phyloP scores from a whole-genome alignment of 2,113 vertebrate species.

The Dasypus novemcinctus region DNA sequence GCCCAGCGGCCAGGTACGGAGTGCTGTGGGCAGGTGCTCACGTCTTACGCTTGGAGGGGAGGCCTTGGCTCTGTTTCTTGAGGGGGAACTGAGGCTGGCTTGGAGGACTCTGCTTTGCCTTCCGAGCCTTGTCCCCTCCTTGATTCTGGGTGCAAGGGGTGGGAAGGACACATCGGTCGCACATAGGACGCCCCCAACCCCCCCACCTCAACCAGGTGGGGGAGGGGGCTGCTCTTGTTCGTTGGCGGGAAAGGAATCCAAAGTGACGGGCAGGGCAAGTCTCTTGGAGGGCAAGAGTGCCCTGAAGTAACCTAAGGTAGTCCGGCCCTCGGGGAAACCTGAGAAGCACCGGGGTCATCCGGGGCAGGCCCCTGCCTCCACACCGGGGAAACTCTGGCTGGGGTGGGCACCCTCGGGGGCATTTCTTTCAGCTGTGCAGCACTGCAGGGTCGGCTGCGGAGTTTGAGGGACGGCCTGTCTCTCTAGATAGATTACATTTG shows the following conservation, averaged over 20 bases:
- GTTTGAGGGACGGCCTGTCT: conserved; percentile 52
- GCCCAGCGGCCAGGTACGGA: conserved; percentile 27
- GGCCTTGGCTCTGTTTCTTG: neutral
- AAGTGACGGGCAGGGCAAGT: neutral
- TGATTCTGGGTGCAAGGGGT: neutral
- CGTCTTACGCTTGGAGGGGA: neutral
- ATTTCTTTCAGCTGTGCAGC: neutral
- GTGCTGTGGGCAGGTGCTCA: neutral
- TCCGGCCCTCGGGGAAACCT: neutral
- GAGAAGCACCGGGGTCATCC: neutral
- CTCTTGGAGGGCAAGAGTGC: neutral
- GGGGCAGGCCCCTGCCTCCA: neutral
- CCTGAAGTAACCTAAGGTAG: neutral
- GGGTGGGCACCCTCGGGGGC: neutral
- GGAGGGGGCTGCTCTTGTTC: neutral
- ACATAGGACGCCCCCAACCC: neutral
- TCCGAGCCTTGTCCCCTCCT: neutral
- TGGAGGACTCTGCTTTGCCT: neutral
- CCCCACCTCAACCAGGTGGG: neutral
- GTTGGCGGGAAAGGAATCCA: too few relatives aligned
- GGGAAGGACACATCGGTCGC: neutral
- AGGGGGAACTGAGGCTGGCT: neutral
- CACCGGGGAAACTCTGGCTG: conserved; percentile 1
- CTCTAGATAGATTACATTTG: conserved; percentile 74
- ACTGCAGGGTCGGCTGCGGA: neutral